Evolutionary conservation across 2,888 invertebrate species (phyloP).

Genomic region (Drosophila mayaguana): DNA sequence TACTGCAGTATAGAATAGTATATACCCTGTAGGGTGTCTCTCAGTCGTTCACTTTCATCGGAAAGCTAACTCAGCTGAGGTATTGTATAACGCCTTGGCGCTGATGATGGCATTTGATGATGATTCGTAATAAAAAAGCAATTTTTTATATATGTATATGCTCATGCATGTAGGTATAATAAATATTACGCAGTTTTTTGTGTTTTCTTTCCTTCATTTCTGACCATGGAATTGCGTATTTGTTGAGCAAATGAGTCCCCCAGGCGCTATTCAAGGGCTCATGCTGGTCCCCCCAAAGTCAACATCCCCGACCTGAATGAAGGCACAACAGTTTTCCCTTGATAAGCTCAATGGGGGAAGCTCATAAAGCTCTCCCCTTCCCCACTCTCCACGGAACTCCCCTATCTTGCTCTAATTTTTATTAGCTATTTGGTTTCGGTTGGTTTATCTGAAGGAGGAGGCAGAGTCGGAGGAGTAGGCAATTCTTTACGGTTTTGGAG

Average conservation of each 20-base stretch:
- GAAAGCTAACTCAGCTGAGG: background rate
- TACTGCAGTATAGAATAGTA: no score
- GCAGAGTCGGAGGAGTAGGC: background rate
- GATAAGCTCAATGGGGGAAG: slow-evolving; percentile 19
- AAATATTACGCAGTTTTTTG: slow-evolving; percentile 44
- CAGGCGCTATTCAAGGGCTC: slow-evolving; percentile 22
- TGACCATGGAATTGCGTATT: slow-evolving; percentile 39
- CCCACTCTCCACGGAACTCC: background rate
- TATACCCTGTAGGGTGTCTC: background rate
- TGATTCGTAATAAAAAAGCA: slow-evolving; percentile 69
- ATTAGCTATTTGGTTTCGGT: slow-evolving; percentile 40
- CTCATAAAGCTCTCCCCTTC: background rate
- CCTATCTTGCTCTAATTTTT: slow-evolving; percentile 36
- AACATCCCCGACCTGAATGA: background rate
- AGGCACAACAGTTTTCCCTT: background rate
- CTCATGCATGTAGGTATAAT: slow-evolving; percentile 13
- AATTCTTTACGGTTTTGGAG: background rate
- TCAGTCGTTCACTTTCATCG: background rate
- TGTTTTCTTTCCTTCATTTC: slow-evolving; percentile 11
- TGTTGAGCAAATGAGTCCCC: slow-evolving; percentile 38
- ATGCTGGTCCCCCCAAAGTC: background rate
- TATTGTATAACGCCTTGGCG: slow-evolving; percentile 39
- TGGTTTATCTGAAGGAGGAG: background rate
- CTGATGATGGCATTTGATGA: slow-evolving; percentile 36
- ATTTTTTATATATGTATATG: slow-evolving; percentile 52